These are phyloP conservation scores for Gulo gulo DNA, from an alignment of 2,113 vertebrate species.

Conservation along the genomic window DNA sequence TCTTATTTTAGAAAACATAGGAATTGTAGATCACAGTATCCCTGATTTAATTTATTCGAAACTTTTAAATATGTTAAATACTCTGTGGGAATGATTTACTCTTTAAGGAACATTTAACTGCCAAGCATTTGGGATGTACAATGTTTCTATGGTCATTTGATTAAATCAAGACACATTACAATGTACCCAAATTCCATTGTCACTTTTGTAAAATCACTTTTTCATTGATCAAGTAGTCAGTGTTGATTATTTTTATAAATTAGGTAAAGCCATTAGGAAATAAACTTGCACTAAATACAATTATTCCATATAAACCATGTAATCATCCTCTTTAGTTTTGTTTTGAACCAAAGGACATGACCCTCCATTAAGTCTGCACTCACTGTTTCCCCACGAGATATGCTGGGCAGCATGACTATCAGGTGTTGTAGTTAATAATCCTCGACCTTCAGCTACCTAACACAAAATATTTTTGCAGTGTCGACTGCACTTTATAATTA, in stretches of 20 bases:
- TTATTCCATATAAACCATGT: not conserved
- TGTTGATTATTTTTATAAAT: not conserved
- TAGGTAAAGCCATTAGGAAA: constrained; percentile 5
- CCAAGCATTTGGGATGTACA: not conserved
- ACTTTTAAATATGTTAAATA: not conserved
- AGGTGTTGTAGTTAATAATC: constrained; percentile 32
- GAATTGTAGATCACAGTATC: not conserved
- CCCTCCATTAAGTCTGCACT: not conserved
- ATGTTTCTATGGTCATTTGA: not conserved
- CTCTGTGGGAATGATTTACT: not conserved
- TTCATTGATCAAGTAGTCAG: not conserved
- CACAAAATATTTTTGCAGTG: not conserved
- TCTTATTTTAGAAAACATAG: not conserved
- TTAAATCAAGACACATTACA: constrained; percentile 31
- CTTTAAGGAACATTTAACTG: not conserved
- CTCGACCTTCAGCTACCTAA: not conserved
- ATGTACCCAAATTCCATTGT: not conserved
- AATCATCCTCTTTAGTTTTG: not conserved
- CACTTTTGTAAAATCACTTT: constrained; percentile 22
- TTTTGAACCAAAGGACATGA: not conserved
- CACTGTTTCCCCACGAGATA: not conserved
- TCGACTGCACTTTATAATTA: not conserved
- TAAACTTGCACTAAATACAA: not conserved
- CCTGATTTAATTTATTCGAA: not conserved
- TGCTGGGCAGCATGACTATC: not conserved